Conservation (phyloP, 2,113 vertebrate genomes). For the Xiphophorus hellerii region DNA sequence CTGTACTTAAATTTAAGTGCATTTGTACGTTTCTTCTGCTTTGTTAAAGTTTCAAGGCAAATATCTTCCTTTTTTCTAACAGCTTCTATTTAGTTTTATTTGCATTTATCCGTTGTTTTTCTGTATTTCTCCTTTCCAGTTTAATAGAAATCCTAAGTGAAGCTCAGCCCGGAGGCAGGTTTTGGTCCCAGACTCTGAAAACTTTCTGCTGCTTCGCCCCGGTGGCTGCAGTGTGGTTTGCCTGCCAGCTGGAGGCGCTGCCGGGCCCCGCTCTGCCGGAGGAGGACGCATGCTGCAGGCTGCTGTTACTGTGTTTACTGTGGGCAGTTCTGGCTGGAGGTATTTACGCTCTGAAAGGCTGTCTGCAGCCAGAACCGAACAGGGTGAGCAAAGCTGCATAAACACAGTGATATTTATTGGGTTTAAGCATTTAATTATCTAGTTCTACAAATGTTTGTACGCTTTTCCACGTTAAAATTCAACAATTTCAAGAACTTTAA, state of each 20-base stretch:
- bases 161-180: background rate
- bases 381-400: constrained; percentile 15
- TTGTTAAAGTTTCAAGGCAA: no score
- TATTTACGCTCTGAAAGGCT: constrained; percentile 26
- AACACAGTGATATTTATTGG: no score
- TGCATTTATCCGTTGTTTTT: background rate
- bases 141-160: constrained; percentile 4
- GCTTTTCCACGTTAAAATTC: no score
- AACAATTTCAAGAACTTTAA: no score
- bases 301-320: constrained; percentile 53
- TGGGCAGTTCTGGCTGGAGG: constrained; percentile 50
- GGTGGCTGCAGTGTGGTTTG: constrained; percentile 50
- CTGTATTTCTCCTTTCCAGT: background rate
- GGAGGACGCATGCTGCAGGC: constrained; percentile 41
- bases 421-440: background rate
- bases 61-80: background rate
- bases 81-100: background rate
- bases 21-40: no score
- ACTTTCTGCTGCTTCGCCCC: constrained; percentile 27
- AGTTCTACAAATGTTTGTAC: constrained; percentile 15
- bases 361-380: constrained; percentile 18
- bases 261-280: constrained; percentile 38
- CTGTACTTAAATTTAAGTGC: no score
- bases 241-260: constrained; percentile 68
- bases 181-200: constrained; percentile 18